phyloP scores from a whole-genome alignment of 2,888 invertebrate genomes.

The Cheilosia pagana region DNA sequence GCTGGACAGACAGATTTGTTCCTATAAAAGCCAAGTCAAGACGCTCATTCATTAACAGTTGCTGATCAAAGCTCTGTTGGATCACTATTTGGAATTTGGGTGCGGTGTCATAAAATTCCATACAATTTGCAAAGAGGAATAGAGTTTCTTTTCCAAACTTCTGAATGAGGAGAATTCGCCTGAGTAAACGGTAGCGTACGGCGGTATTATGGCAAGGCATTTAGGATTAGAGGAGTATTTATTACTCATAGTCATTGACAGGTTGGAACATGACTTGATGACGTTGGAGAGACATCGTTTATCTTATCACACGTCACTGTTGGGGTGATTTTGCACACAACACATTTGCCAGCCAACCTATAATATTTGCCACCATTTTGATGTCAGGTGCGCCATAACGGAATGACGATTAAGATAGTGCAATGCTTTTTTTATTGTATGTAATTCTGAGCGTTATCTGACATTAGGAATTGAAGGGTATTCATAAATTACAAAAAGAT shows the following conservation, averaged over 20 bases:
- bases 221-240: no score
- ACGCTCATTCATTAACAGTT: slow-evolving; percentile 61
- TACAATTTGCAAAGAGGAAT: neutral
- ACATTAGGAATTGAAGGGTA: neutral
- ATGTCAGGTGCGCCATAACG: neutral
- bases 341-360: neutral
- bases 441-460: neutral
- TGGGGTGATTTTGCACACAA: slow-evolving; percentile 37
- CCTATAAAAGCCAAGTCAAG: slow-evolving; percentile 58
- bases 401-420: slow-evolving; percentile 15
- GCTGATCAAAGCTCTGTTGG: slow-evolving; percentile 71
- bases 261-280: neutral
- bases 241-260: neutral
- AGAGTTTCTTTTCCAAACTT: no score
- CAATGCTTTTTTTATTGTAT: no score
- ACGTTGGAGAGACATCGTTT: slow-evolving; percentile 4
- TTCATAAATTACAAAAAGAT: neutral
- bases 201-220: no score
- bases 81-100: slow-evolving; percentile 25
- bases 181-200: no score
- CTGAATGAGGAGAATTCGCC: no score
- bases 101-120: neutral
- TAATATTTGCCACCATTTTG: slow-evolving; percentile 8
- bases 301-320: slow-evolving; percentile 24
- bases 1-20: neutral